Evolutionary conservation across 1,140 invertebrate genomes (phyloP), one percentile per base, ranked within the genome.

Genomic region (Coenobita brevimanus): DNA sequence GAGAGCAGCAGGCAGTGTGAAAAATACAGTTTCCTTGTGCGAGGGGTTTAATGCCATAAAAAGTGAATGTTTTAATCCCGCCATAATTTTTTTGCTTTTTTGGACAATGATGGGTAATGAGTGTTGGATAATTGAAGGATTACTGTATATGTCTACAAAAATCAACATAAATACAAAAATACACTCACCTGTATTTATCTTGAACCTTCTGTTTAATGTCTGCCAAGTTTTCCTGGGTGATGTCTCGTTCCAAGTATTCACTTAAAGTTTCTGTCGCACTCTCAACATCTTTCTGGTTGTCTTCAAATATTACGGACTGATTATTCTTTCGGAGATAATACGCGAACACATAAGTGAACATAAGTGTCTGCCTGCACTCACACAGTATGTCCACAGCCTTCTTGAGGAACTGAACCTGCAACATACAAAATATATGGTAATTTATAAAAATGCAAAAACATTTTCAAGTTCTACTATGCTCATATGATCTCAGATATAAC

Each of bases 311-410:
- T 92, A 98, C 97, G 91, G 98, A 98, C 93, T 99, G 98, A 94
- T 99, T 99, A 94, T 98, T 99, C 94, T 98, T 98, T 92, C 96
- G 95, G 91, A 99, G 94, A 93, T 99, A 99, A 93, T 98, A 99
- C 91, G 98, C 99, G 95, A 99, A 99, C 80, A 99, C 98, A 93
- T 99, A 99, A 80, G 98, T 99, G 94, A 98, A 99, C 98, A 99
- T 99, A 13, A 99, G 94, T 30, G 98, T 99, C 93, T 99, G 98
- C 85, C 98, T 94, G 93, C 98, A 99, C 92, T 97, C 96, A 93
- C 98, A 99, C 38, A 99, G 94, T 92, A 99, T 98, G 93, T 99
- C 98, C 75, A 99, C 98, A 79, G 98, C 98, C 93, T 98, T 98
- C 93, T 98, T 98, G 89, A 99, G 94, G 93, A 99, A 99, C 94